Evolutionary conservation across 1,140 invertebrate genomes (phyloP).

Genomic region (Leptopilina boulardi): DNA sequence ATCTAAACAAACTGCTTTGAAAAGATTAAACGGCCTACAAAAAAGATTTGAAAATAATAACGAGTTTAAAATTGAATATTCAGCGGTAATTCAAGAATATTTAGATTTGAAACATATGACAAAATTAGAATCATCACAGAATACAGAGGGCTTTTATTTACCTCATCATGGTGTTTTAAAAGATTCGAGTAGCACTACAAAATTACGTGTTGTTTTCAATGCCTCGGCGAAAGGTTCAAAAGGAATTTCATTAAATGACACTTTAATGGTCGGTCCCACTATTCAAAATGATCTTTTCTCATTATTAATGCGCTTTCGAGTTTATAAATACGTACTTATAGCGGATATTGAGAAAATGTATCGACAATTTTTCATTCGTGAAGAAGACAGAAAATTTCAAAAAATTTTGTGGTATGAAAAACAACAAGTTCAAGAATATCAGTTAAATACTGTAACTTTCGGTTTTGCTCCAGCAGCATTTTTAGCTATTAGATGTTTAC

Average conservation of each 20-base stretch:
- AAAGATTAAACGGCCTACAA: slow-evolving; percentile 37
- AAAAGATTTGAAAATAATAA: slow-evolving; percentile 42
- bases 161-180: slow-evolving; percentile 71
- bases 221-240: slow-evolving; percentile 54
- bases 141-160: slow-evolving; percentile 57
- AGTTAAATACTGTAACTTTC: slow-evolving; percentile 56
- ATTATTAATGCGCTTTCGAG: slow-evolving; percentile 43
- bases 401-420: slow-evolving; percentile 29
- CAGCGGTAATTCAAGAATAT: slow-evolving; percentile 52
- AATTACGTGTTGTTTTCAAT: slow-evolving; percentile 52
- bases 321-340: slow-evolving; percentile 10
- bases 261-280: slow-evolving; percentile 53
- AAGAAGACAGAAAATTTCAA: slow-evolving; percentile 37
- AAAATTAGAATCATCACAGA: background rate
- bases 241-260: slow-evolving; percentile 48
- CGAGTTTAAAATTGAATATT: slow-evolving; percentile 40
- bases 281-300: slow-evolving; percentile 49
- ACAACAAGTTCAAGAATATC: slow-evolving; percentile 33
- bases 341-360: slow-evolving; percentile 44
- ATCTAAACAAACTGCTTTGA: slow-evolving; percentile 30
- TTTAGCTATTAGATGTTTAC: slow-evolving; percentile 34
- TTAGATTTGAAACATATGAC: slow-evolving; percentile 63
- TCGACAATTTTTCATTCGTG: slow-evolving; percentile 15
- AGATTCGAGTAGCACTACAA: slow-evolving; percentile 58
- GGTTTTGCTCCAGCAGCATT: slow-evolving; percentile 47